These are phyloP conservation scores for Pseudoips prasinana DNA, from an alignment of 2,888 invertebrate species.

Conservation along the genomic window DNA sequence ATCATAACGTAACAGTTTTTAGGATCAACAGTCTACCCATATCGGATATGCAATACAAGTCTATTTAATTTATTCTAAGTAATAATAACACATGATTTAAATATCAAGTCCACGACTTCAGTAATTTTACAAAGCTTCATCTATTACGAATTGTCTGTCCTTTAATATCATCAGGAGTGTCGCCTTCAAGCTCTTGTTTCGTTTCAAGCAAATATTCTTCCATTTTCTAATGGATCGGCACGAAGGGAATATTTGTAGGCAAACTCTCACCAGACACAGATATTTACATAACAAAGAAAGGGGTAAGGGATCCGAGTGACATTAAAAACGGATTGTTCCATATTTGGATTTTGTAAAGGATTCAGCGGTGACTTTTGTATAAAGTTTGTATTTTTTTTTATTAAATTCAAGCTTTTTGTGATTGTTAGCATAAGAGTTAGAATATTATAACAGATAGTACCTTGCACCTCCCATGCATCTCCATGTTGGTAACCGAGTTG, in stretches of 20 bases:
- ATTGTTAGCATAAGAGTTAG: too few relatives aligned
- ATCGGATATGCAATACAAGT: too few relatives aligned
- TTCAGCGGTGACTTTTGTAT: conserved; percentile 67
- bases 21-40: too few relatives aligned
- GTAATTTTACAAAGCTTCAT: too few relatives aligned
- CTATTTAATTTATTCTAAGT: too few relatives aligned
- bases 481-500: too few relatives aligned
- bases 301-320: conserved; percentile 61
- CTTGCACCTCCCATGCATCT: too few relatives aligned
- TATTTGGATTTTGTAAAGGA: conserved; percentile 60
- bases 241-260: conserved; percentile 65
- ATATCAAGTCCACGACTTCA: too few relatives aligned
- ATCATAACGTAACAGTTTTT: too few relatives aligned
- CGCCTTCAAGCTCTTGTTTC: conserved; percentile 48
- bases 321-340: conserved; percentile 65
- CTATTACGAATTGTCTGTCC: too few relatives aligned
- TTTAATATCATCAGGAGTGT: conserved; percentile 32
- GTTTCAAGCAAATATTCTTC: conserved; percentile 64
- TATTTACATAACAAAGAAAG: conserved; percentile 76
- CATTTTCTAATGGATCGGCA: conserved; percentile 74
- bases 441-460: too few relatives aligned
- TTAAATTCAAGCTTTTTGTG: conserved; percentile 27
- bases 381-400: conserved; percentile 55
- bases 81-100: too few relatives aligned
- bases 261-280: conserved; percentile 63